phyloP scores from a whole-genome alignment of 2,888 invertebrate genomes.

The Odontomyia ornata region DNA sequence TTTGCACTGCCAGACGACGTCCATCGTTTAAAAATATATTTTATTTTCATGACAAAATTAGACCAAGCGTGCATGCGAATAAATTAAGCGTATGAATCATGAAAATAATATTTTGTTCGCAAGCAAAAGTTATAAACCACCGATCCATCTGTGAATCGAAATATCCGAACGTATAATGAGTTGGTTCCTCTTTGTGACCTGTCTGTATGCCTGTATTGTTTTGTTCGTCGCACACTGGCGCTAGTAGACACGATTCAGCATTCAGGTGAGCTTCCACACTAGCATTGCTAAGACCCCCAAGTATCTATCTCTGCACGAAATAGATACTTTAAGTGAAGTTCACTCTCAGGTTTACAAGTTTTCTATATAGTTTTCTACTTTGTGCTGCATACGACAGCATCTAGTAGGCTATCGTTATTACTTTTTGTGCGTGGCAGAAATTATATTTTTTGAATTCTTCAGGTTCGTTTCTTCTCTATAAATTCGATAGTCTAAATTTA shows the following conservation, averaged over 20 bases:
- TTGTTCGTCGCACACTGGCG: background rate
- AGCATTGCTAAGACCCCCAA: background rate
- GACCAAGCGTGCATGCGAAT: too few relatives aligned
- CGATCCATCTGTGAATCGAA: slow-evolving; percentile 5
- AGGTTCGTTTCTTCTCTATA: slow-evolving; percentile 2
- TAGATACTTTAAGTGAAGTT: slow-evolving; percentile 32
- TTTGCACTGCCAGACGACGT: too few relatives aligned
- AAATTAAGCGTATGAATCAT: too few relatives aligned
- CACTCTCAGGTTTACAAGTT: slow-evolving; percentile 18
- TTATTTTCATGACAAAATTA: too few relatives aligned
- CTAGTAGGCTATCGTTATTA: slow-evolving; percentile 6
- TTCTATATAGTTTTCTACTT: slow-evolving; percentile 20
- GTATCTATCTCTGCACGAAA: slow-evolving; percentile 22
- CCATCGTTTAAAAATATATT: too few relatives aligned
- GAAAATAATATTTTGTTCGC: background rate
- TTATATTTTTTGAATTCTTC: slow-evolving; percentile 18
- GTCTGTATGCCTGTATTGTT: too few relatives aligned
- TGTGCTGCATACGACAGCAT: slow-evolving; percentile 20
- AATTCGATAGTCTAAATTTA: slow-evolving; percentile 22
- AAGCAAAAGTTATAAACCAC: background rate
- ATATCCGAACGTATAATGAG: slow-evolving; percentile 27
- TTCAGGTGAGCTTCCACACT: slow-evolving; percentile 28
- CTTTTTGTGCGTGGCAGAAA: slow-evolving; percentile 34
- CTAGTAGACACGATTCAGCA: background rate
- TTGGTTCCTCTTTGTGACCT: slow-evolving; percentile 26